Conservation (phyloP, 1,140 invertebrate species). For the Rhyacophila brunnea region DNA sequence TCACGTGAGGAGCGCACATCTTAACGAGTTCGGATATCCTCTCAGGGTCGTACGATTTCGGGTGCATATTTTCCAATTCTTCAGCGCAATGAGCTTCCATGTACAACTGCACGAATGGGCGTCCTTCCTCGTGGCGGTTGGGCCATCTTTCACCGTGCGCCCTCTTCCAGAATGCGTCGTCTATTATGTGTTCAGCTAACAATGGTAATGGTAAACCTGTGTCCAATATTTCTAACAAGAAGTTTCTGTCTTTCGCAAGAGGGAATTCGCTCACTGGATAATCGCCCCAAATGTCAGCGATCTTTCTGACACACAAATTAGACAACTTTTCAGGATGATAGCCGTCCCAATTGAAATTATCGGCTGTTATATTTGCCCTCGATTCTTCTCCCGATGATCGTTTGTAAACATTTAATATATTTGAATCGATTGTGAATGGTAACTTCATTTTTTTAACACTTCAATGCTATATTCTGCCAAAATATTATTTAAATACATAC, state of each 20-base stretch:
- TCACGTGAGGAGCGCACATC: slow-evolving; percentile 19
- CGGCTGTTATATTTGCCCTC: no score
- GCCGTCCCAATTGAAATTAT: slow-evolving; percentile 12
- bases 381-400: no score
- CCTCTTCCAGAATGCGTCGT: slow-evolving; percentile 28
- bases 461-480: no score
- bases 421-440: no score
- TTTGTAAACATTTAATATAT: no score
- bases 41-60: slow-evolving; percentile 28
- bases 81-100: slow-evolving; percentile 27
- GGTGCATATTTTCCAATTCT: slow-evolving; percentile 22
- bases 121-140: neutral
- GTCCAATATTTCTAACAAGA: neutral
- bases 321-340: slow-evolving; percentile 9
- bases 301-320: slow-evolving; percentile 14
- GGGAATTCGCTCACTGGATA: slow-evolving; percentile 22
- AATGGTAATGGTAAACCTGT: slow-evolving; percentile 10
- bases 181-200: slow-evolving; percentile 16
- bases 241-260: slow-evolving; percentile 11
- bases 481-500: no score
- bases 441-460: no score
- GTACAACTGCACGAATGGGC: slow-evolving; percentile 23
- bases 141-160: slow-evolving; percentile 12
- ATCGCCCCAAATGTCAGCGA: slow-evolving; percentile 21
- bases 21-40: slow-evolving; percentile 29